These are phyloP conservation scores for Hapalemur alaotrensis DNA, from an alignment of 2,797 vertebrate genomes.

Conservation along the genomic window DNA sequence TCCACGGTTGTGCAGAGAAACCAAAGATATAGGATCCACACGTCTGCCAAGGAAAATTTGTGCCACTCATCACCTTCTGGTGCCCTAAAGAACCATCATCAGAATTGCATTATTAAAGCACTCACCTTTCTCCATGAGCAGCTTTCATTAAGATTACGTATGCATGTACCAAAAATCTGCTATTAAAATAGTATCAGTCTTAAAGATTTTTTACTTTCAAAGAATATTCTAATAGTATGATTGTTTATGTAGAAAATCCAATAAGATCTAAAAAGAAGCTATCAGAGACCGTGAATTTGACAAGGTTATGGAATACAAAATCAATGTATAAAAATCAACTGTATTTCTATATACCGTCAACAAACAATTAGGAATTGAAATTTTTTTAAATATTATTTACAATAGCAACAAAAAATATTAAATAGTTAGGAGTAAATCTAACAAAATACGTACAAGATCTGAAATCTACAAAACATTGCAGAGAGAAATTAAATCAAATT, in stretches of 20 bases:
- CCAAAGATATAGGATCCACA: not conserved
- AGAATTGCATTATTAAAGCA: not conserved
- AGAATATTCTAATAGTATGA: not conserved
- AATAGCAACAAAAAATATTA: not conserved
- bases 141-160: not conserved
- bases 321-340: not conserved
- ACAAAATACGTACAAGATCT: not conserved
- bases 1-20: not conserved
- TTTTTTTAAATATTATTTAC: not conserved
- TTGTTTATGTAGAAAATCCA: not conserved
- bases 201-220: not conserved
- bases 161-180: not conserved
- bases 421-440: not conserved
- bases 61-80: not conserved
- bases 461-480: slow-evolving; percentile 9
- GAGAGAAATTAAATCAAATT: not conserved
- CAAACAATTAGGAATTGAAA: not conserved
- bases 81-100: not conserved
- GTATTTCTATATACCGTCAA: not conserved
- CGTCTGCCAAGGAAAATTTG: not conserved
- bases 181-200: not conserved
- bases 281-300: not conserved
- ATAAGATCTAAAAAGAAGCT: not conserved
- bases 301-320: not conserved
- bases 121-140: not conserved